Evolutionary conservation across 2,888 invertebrate genomes (phyloP).

Genomic region (Macaria notata): DNA sequence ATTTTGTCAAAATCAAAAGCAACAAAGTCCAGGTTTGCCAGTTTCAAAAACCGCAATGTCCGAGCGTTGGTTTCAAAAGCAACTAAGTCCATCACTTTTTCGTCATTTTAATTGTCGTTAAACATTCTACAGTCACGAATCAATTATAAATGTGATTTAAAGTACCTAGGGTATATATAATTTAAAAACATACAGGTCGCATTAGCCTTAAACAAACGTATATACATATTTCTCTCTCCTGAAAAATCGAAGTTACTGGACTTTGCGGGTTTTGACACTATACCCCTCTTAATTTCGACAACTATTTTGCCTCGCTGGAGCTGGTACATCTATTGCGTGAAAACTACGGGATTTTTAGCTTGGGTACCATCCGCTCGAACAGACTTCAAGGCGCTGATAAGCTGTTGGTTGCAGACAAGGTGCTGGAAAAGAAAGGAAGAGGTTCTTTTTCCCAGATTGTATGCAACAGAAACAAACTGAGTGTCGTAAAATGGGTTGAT

Average conservation of each 20-base stretch:
- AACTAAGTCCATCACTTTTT: conserved; percentile 3
- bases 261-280: conserved; percentile 2
- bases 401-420: not conserved
- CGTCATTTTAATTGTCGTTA: not conserved
- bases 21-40: conserved; percentile 1
- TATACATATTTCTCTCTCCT: not conserved
- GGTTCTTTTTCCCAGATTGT: conserved; percentile 18
- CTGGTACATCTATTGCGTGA: too few relatives aligned
- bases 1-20: conserved; percentile 1
- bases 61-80: conserved; percentile 1
- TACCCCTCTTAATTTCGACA: not conserved
- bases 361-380: too few relatives aligned
- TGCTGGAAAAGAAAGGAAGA: conserved; percentile 11
- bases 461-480: conserved; percentile 25
- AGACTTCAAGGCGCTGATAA: too few relatives aligned
- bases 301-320: too few relatives aligned
- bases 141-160: not conserved
- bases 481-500: conserved; percentile 1
- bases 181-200: not conserved
- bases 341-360: too few relatives aligned
- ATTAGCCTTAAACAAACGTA: not conserved
- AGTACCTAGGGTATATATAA: not conserved
- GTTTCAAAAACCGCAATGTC: not conserved
- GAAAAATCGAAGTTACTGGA: not conserved
- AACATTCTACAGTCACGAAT: not conserved